Conservation (phyloP, 2,797 vertebrate genomes). For the Urocyon cinereoargenteus region DNA sequence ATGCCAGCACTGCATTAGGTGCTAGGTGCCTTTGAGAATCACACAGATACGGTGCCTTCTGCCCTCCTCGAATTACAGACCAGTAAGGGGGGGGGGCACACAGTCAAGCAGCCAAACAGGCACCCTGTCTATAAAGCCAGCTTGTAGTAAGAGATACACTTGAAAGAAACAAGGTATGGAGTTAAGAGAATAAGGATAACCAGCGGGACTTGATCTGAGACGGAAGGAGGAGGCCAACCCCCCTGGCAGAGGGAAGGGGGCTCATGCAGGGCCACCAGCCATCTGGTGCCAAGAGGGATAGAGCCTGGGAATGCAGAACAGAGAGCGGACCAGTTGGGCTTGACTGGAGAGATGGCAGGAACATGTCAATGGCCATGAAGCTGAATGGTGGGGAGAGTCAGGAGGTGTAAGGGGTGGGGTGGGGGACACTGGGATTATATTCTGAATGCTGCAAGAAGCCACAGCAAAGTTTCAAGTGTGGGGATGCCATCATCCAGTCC, state of each 20-base stretch:
- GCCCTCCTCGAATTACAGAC: background rate
- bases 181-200: fast-evolving
- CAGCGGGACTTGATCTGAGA: background rate
- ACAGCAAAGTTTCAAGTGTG: background rate
- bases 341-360: background rate
- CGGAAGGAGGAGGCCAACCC: background rate
- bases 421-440: background rate
- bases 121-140: background rate
- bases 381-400: background rate
- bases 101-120: background rate
- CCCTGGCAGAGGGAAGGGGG: background rate
- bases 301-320: background rate
- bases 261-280: background rate
- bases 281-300: background rate
- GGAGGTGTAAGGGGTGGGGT: background rate
- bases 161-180: background rate
- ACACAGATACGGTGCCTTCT: fast-evolving
- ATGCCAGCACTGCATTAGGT: fast-evolving
- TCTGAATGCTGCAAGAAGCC: background rate
- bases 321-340: background rate
- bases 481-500: background rate
- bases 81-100: background rate
- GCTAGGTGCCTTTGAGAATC: fast-evolving
- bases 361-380: background rate
- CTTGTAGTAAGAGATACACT: background rate